Evolutionary conservation across 2,888 invertebrate genomes (phyloP).

Genomic region (Calameuta idolon): DNA sequence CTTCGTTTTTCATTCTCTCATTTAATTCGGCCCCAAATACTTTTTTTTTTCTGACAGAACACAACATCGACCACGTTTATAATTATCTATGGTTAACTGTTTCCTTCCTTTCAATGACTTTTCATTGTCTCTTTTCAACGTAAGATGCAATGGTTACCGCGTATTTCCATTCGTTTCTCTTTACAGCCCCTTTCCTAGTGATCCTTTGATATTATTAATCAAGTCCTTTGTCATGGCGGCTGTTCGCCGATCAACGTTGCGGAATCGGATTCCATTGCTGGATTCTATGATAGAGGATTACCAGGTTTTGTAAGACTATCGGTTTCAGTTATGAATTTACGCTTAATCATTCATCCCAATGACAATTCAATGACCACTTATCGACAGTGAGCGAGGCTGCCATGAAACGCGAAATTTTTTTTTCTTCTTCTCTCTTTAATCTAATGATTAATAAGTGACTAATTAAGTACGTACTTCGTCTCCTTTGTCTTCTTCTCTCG

Average conservation of each 20-base stretch:
- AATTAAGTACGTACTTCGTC: constrained; percentile 55
- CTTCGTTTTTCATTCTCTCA: background rate
- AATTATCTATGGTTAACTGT: background rate
- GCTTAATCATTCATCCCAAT: background rate
- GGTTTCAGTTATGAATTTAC: too few relatives aligned
- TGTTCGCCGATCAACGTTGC: background rate
- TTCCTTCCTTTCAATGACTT: background rate
- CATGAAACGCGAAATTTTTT: background rate
- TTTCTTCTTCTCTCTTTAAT: background rate
- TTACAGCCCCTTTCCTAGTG: background rate
- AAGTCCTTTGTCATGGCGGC: background rate
- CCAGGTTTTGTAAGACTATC: background rate
- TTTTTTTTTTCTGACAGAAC: background rate
- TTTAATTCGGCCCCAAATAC: background rate
- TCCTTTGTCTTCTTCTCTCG: constrained; percentile 55
- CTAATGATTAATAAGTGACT: background rate
- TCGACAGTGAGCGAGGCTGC: background rate
- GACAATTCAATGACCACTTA: too few relatives aligned
- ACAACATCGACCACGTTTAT: background rate
- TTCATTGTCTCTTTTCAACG: background rate
- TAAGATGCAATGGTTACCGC: background rate
- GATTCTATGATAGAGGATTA: background rate
- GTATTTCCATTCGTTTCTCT: background rate
- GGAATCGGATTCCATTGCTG: background rate
- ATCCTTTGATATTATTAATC: background rate